Conservation (phyloP, 2,888 invertebrate species). For the Drosophila kanekoi region DNA sequence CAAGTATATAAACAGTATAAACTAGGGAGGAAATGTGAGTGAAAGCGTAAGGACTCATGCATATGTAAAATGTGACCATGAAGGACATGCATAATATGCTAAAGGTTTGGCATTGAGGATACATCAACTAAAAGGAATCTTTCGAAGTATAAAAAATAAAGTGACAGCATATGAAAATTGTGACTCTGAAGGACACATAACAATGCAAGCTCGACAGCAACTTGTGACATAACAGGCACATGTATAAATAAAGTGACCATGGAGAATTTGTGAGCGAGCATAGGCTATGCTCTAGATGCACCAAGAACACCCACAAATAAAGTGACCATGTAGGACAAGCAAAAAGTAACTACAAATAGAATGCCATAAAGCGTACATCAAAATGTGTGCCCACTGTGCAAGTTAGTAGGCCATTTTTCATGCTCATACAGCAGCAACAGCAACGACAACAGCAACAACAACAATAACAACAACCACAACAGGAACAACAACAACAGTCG, state of each 20-base stretch:
- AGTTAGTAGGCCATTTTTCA: slow-evolving; percentile 47
- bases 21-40: background rate
- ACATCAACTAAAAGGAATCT: no score
- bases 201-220: background rate
- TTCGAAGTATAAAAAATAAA: no score
- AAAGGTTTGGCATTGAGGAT: no score
- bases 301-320: background rate
- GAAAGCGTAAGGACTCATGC: background rate
- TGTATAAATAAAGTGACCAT: background rate
- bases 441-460: slow-evolving; percentile 1
- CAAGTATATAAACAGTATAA: no score
- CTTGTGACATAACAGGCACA: no score
- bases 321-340: background rate
- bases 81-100: no score
- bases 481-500: background rate
- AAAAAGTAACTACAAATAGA: background rate
- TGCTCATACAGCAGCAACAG: slow-evolving; percentile 30
- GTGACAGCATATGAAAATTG: background rate
- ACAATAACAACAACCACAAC: slow-evolving; percentile 23
- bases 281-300: background rate
- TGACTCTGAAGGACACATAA: background rate
- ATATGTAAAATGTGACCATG: background rate
- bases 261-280: background rate
- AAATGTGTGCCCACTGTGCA: slow-evolving; percentile 33
- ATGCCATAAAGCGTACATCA: background rate